phyloP scores from a whole-genome alignment of 2,797 vertebrate species.

The Anguilla marmorata region DNA sequence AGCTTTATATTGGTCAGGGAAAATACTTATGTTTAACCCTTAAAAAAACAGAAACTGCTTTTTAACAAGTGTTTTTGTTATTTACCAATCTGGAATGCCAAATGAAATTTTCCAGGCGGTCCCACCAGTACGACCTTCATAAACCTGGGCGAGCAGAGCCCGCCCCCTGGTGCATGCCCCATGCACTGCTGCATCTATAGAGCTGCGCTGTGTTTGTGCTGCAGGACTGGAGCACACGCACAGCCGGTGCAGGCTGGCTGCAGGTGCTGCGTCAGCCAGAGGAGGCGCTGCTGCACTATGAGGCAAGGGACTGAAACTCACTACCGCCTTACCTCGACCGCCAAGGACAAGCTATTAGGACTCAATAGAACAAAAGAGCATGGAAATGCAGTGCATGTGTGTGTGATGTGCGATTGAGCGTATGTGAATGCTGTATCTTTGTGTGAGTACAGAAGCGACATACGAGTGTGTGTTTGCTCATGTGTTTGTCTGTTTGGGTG shows the following conservation, averaged over 20 bases:
- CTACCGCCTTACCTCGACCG: not conserved
- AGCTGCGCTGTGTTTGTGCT: not conserved
- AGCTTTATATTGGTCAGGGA: not conserved
- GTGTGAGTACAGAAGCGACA: not conserved
- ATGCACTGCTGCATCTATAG: not conserved
- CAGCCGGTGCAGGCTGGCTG: not conserved
- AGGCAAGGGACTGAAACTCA: not conserved
- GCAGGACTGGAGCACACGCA: not conserved
- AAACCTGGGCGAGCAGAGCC: not conserved
- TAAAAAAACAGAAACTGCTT: not conserved
- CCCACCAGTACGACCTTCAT: not conserved
- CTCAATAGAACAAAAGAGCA: not conserved
- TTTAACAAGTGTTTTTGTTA: not conserved
- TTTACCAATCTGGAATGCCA: not conserved
- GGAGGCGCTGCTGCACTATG: too few relatives aligned
- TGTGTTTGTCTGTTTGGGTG: not conserved
- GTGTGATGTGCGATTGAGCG: not conserved
- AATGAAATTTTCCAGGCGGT: not conserved
- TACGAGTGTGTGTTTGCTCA: not conserved
- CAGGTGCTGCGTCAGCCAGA: too few relatives aligned
- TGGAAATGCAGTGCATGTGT: not conserved
- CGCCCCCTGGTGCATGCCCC: not conserved
- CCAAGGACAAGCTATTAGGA: not conserved
- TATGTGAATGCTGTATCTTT: not conserved
- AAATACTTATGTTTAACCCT: not conserved